Evolutionary conservation across 64 coral and sea anemone genomes (phyloP).

Genomic region (Platygyra sinensis): DNA sequence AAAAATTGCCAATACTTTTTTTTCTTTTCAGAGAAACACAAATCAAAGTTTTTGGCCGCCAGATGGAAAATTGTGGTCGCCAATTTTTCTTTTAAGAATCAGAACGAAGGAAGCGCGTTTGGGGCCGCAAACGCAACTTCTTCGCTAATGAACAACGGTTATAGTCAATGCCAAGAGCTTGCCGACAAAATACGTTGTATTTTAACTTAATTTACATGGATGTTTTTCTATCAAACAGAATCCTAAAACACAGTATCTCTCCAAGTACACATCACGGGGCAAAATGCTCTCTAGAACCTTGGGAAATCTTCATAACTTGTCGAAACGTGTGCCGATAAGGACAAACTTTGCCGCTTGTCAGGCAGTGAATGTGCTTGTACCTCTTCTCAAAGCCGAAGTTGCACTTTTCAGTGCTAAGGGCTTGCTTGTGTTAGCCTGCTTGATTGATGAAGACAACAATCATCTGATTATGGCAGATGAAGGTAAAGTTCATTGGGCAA

Average conservation of each 20-base stretch:
- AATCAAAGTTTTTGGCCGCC: too few species aligned
- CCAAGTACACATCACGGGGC: slow-evolving; percentile 61
- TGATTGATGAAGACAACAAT: slow-evolving; percentile 85
- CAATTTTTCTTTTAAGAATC: too few species aligned
- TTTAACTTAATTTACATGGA: too few species aligned
- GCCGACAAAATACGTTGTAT: too few species aligned
- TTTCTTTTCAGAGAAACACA: too few species aligned
- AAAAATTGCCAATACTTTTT: too few species aligned
- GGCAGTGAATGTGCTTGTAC: slow-evolving; percentile 57
- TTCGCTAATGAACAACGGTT: too few species aligned
- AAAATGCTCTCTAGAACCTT: slow-evolving; percentile 55
- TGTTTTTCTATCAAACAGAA: background rate
- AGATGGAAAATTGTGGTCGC: too few species aligned
- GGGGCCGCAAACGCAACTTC: too few species aligned
- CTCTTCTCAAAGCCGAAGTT: slow-evolving; percentile 60
- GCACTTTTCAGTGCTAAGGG: slow-evolving; percentile 53
- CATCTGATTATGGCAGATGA: slow-evolving; percentile 78
- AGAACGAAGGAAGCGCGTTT: too few species aligned
- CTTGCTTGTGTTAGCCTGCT: slow-evolving; percentile 74
- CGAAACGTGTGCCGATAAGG: slow-evolving; percentile 77
- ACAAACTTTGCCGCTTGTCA: slow-evolving; percentile 35
- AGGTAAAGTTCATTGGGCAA: slow-evolving; percentile 30
- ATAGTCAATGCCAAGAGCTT: too few species aligned
- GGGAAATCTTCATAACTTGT: slow-evolving; percentile 78
- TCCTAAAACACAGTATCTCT: slow-evolving; percentile 2